A percentile compares a stretch with the other conserved stretches of the same genome.
These are phyloP conservation scores for Macroglossus sobrinus DNA, from an alignment of 2,113 vertebrate genomes.

Conservation along the genomic window DNA sequence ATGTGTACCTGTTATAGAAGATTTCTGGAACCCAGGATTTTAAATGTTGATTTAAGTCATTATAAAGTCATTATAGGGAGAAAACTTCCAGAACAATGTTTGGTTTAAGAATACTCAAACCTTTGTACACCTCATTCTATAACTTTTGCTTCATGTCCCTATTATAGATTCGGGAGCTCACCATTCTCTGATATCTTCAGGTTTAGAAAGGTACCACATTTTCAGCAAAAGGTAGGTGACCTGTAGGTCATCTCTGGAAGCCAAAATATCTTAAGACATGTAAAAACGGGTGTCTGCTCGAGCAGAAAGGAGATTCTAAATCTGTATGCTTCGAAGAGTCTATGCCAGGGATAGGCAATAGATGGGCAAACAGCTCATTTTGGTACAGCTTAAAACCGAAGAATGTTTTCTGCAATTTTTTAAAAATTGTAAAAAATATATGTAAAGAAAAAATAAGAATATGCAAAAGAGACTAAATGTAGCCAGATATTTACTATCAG, in stretches of 20 bases:
- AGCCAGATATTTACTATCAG: background rate
- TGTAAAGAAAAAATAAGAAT: background rate
- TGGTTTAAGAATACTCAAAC: background rate
- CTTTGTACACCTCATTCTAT: background rate
- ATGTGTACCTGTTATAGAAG: background rate
- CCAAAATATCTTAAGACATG: background rate
- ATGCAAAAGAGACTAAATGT: background rate
- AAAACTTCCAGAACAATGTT: background rate
- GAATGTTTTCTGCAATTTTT: background rate
- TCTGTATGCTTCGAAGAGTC: background rate
- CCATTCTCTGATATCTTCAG: background rate
- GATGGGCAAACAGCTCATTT: background rate
- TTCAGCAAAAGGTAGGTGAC: background rate
- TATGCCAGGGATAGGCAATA: background rate
- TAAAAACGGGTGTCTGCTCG: background rate
- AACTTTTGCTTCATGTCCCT: background rate
- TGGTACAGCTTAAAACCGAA: background rate
- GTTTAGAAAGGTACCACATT: background rate
- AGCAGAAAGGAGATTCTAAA: background rate
- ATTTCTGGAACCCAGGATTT: background rate
- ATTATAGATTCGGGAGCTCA: background rate
- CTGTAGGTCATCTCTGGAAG: background rate
- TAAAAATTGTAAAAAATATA: background rate
- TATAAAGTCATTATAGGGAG: background rate
- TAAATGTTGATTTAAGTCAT: background rate